Conservation (phyloP, 92 coral and sea anemone species). For the Pocillopora grandis region DNA sequence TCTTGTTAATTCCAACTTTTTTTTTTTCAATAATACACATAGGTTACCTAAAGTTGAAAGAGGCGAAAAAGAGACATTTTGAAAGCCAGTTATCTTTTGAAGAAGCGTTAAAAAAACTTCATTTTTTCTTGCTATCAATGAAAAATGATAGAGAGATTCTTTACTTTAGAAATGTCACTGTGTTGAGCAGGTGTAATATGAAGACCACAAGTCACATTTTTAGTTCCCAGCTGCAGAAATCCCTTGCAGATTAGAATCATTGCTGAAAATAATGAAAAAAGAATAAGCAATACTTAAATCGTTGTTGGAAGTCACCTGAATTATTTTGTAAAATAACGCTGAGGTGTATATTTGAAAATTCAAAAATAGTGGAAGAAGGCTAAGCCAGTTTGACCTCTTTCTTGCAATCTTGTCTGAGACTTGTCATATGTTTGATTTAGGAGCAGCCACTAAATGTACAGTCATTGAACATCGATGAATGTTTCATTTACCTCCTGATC, state of each 20-base stretch:
- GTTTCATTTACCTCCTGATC: slow-evolving; percentile 23
- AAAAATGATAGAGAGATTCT: slow-evolving; percentile 20
- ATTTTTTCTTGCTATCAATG: slow-evolving; percentile 13
- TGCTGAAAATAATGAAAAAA: slow-evolving; percentile 11
- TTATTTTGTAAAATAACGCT: neutral
- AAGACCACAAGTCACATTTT: slow-evolving; percentile 38
- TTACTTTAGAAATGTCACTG: slow-evolving; percentile 23
- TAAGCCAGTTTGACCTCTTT: too few species aligned
- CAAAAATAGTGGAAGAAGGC: too few species aligned
- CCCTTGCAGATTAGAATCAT: slow-evolving; percentile 32
- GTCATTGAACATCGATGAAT: slow-evolving; percentile 7
- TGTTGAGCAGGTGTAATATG: slow-evolving; percentile 29
- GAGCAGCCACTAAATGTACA: slow-evolving; percentile 14
- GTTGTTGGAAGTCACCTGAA: neutral
- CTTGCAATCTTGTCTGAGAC: too few species aligned
- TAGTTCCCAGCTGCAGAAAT: slow-evolving; percentile 36
- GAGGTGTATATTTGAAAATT: neutral
- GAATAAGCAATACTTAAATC: slow-evolving; percentile 1
- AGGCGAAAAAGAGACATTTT: slow-evolving; percentile 9
- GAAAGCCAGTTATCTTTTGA: neutral
- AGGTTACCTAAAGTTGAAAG: slow-evolving; percentile 5
- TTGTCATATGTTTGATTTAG: neutral
- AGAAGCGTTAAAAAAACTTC: slow-evolving; percentile 23
- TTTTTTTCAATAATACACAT: neutral
- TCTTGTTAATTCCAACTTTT: neutral